phyloP scores from a whole-genome alignment of 2,113 vertebrate species.

The Reinhardtius hippoglossoides region DNA sequence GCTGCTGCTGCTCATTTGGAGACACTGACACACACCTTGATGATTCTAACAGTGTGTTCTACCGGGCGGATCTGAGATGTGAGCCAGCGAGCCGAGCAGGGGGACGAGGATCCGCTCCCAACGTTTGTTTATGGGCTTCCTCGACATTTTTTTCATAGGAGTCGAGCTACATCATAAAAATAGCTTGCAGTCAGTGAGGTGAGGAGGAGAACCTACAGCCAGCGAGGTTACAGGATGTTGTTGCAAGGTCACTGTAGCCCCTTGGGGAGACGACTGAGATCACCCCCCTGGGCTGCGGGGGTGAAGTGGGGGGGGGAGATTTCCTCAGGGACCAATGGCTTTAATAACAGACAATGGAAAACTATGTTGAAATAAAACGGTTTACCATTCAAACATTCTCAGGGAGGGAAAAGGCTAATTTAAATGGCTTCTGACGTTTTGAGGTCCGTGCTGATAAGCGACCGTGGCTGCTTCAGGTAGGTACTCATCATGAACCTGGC shows the following conservation, averaged over 20 bases:
- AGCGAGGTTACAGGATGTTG: conserved; percentile 77
- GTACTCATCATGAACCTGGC: conserved; percentile 24
- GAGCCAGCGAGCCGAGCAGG: conserved; percentile 23
- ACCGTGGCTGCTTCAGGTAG: conserved; percentile 22
- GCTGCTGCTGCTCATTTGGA: conserved; percentile 8
- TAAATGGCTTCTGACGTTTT: background rate
- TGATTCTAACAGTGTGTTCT: conserved; percentile 34
- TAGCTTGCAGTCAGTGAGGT: conserved; percentile 75
- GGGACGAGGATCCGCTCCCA: conserved; percentile 44
- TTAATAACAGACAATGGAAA: conserved; percentile 17
- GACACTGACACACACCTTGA: conserved; percentile 5
- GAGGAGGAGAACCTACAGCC: conserved; percentile 49
- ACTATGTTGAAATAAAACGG: background rate
- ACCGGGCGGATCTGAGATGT: conserved; percentile 15
- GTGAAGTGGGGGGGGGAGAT: conserved; percentile 1
- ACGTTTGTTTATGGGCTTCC: conserved; percentile 57
- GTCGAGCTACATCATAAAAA: conserved; percentile 79
- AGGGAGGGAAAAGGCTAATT: background rate
- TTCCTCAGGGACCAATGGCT: conserved; percentile 5
- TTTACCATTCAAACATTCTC: background rate
- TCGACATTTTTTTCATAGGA: conserved; percentile 37
- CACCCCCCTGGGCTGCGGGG: conserved; percentile 38
- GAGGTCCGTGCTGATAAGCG: conserved; percentile 3
- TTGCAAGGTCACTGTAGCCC: conserved; percentile 63
- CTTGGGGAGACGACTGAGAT: conserved; percentile 61